Evolutionary conservation across 2,113 vertebrate genomes (phyloP).

Genomic region (Hypanus sabinus): DNA sequence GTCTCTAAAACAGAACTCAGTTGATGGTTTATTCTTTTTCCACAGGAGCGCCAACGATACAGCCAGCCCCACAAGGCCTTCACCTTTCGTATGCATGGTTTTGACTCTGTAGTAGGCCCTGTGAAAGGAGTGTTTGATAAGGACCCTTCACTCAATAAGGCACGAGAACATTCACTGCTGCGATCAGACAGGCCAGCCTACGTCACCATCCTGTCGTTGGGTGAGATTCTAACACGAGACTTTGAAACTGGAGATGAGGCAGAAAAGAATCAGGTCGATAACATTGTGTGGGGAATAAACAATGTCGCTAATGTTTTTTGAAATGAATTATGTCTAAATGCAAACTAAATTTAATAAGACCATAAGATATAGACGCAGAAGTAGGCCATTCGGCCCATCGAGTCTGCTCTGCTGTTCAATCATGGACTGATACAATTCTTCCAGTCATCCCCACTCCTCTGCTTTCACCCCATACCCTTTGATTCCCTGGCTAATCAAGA

Average conservation of each 20-base stretch:
- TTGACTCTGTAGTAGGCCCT: constrained; percentile 90
- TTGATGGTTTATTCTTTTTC: neutral
- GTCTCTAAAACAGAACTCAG: neutral
- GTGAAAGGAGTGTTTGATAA: constrained; percentile 98
- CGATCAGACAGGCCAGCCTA: constrained; percentile 90
- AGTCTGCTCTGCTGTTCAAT: too few relatives aligned
- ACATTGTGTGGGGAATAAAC: too few relatives aligned
- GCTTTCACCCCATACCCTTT: too few relatives aligned
- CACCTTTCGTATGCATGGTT: constrained; percentile 94
- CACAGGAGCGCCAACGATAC: constrained; percentile 87
- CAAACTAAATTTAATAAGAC: neutral
- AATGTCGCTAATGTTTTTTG: too few relatives aligned
- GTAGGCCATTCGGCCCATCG: too few relatives aligned
- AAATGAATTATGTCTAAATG: neutral
- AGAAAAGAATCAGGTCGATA: neutral
- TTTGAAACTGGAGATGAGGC: neutral
- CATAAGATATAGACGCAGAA: too few relatives aligned
- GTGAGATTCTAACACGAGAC: constrained; percentile 52
- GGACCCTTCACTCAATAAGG: constrained; percentile 95
- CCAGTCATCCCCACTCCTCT: too few relatives aligned
- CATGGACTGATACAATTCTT: too few relatives aligned
- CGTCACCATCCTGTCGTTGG: constrained; percentile 92
- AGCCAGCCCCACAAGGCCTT: constrained; percentile 96
- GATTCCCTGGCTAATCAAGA: too few relatives aligned
- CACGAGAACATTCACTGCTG: constrained; percentile 87